Percentiles rank a stretch among this genome's conserved stretches.
Evolutionary conservation across 2,113 vertebrate genomes (phyloP).

Genomic region (Ailuropoda melanoleuca): DNA sequence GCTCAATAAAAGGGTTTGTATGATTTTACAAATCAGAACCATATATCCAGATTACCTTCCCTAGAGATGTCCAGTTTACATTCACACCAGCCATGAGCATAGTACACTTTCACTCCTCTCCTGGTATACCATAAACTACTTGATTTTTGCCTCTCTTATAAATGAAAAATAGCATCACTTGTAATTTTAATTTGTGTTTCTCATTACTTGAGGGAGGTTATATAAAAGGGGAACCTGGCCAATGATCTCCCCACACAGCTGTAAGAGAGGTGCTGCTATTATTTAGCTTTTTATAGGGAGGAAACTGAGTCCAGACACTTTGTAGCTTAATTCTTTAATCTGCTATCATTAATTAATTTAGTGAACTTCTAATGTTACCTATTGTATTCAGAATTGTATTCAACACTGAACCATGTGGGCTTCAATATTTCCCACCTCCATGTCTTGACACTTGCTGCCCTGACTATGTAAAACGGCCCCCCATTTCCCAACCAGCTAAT

Average conservation of each 20-base stretch:
- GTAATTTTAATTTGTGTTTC: background rate
- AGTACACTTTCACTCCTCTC: background rate
- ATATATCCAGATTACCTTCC: background rate
- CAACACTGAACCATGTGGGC: background rate
- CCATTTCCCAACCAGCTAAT: background rate
- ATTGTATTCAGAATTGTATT: background rate
- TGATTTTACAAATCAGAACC: background rate
- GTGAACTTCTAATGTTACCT: background rate
- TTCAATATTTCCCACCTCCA: background rate
- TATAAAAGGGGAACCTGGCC: background rate
- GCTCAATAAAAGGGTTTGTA: background rate
- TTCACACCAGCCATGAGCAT: background rate
- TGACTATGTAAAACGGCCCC: background rate
- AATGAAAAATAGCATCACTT: slow-evolving; percentile 3
- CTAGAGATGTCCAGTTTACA: background rate
- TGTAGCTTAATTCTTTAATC: background rate
- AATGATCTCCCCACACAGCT: background rate
- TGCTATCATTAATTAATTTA: background rate
- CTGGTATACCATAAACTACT: background rate
- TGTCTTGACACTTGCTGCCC: background rate
- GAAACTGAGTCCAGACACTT: background rate
- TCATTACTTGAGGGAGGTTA: background rate
- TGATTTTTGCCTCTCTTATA: background rate
- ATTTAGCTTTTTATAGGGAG: background rate
- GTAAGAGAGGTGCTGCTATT: background rate